Evolutionary conservation across 1,140 invertebrate genomes (phyloP), one percentile per base, ranked within the genome.

Genomic region (Bombus superbus): DNA sequence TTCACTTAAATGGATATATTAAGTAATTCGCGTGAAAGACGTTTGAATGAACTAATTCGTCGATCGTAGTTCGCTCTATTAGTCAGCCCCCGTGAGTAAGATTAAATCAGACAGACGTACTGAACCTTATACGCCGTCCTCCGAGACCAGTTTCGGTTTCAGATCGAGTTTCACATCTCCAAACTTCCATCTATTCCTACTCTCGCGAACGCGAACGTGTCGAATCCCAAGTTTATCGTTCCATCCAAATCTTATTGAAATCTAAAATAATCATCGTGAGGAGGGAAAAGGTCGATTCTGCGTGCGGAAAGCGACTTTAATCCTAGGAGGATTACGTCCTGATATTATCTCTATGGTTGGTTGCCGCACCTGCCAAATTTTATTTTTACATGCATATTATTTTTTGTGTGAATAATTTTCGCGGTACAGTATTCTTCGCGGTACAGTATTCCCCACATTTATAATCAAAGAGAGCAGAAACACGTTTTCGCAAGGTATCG

Each of bases 91-190:
- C 10, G 13, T 28, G 13, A 57, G 47, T 32, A 75, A 75, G 32
- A 75, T 75, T 75, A 75, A 75, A 75, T 38, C 11, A 32, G 73
- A 57, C 47, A 38, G 73, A 75, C 47, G 22, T 35, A 28, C 25
- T 11, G 25, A 32, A 32, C n/a, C 35, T 32, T 47, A 32, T 38
- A 47, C 42, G n/a, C 28, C 40, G 28, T 10, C 15, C 42, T 74
- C n/a, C n/a, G n/a, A 47, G n/a, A 35, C n/a, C 72, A 35, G 35
- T 68, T 25, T 38, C 66, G 35, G 66, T 68, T 68, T 68, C 66
- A 38, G 32, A 38, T 68, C 68, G 53, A 75, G 73, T 75, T 75
- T 75, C 44, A 25, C 73, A 35, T 47, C 69, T 57, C 73, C 35
- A 57, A 75, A 75, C 73, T 75, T 75, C 47, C n/a, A 44, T 73